phyloP scores from a whole-genome alignment of 2,797 vertebrate genomes.

The Brachyrhaphis roseni region DNA sequence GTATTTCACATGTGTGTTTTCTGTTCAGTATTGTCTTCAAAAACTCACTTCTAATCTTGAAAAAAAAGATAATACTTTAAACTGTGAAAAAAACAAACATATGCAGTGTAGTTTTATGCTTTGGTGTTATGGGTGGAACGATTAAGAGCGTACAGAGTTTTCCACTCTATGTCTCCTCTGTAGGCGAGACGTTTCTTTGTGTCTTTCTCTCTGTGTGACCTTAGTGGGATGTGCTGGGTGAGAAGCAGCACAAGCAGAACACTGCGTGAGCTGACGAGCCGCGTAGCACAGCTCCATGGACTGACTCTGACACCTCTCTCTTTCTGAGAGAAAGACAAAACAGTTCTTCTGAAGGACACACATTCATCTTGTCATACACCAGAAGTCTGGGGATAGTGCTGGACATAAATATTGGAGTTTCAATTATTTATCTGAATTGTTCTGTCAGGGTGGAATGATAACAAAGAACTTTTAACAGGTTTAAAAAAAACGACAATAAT shows the following conservation, averaged over 20 bases:
- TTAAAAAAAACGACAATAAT: not conserved
- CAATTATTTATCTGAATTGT: not conserved
- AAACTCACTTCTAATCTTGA: not conserved
- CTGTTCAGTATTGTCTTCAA: not conserved
- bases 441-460: not conserved
- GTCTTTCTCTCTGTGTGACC: constrained; percentile 37
- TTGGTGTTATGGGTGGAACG: constrained; percentile 20
- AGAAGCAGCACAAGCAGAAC: constrained; percentile 27
- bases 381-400: not conserved
- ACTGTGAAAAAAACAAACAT: not conserved
- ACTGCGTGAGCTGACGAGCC: constrained; percentile 9
- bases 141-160: constrained; percentile 17
- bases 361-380: constrained; percentile 1
- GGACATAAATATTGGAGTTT: not conserved
- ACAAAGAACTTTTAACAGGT: not conserved
- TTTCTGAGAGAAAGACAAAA: constrained; percentile 21
- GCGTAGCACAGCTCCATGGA: constrained; percentile 11
- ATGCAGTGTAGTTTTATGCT: constrained; percentile 17
- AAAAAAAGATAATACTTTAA: constrained; percentile 2
- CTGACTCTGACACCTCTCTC: constrained; percentile 7
- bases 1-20: not conserved
- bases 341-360: not conserved
- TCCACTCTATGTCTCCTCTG: constrained; percentile 32
- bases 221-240: constrained; percentile 45
- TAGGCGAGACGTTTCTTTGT: constrained; percentile 52